Conservation (phyloP, 2,113 vertebrate genomes). For the Myrmecobius fasciatus region DNA sequence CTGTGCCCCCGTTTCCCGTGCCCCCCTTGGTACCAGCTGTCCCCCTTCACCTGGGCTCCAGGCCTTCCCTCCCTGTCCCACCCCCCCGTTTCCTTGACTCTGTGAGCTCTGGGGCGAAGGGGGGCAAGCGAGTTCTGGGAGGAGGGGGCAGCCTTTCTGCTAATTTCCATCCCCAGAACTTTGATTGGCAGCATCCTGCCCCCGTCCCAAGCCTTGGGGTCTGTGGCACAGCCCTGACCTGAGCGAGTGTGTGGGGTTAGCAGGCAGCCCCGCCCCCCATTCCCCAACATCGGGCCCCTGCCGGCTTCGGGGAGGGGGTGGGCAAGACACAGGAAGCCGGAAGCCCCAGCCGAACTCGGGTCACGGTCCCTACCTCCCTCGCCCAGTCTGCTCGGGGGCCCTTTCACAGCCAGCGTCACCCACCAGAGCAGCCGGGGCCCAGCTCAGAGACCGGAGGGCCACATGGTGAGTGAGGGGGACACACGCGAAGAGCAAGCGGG, state of each 20-base stretch:
- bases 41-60: not conserved
- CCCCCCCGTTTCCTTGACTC: not conserved
- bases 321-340: not conserved
- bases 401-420: not conserved
- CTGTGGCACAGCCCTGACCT: no score
- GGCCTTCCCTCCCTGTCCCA: no score
- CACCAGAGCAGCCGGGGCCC: not conserved
- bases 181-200: not conserved
- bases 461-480: not conserved
- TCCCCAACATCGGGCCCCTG: not conserved
- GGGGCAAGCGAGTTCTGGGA: not conserved
- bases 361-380: not conserved
- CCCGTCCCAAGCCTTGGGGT: no score
- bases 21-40: rapidly evolving
- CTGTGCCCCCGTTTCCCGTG: rapidly evolving
- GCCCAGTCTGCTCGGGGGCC: not conserved
- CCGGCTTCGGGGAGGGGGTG: not conserved
- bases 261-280: not conserved
- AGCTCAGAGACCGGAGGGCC: not conserved
- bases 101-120: no score
- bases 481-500: not conserved
- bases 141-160: no score
- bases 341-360: not conserved
- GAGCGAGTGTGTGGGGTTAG: no score
- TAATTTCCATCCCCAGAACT: not conserved